These are phyloP conservation scores for Dromaius novaehollandiae DNA, from an alignment of 2,113 vertebrate species.

Conservation along the genomic window DNA sequence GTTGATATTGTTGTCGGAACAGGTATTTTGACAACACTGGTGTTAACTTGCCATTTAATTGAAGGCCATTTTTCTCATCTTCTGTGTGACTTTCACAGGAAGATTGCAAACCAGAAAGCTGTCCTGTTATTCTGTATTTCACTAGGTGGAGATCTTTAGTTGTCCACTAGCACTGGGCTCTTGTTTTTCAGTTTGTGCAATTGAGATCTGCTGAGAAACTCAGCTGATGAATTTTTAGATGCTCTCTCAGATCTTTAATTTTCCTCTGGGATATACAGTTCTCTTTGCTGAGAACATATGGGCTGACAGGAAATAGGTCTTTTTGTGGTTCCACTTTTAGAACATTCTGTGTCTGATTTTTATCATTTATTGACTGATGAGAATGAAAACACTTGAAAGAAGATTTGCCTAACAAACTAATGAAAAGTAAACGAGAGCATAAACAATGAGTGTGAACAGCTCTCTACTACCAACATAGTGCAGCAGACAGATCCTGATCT, in stretches of 20 bases:
- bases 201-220: not conserved
- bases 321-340: not conserved
- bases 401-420: conserved; percentile 2
- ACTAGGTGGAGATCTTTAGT: conserved; percentile 62
- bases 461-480: accelerated
- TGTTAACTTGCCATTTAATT: accelerated
- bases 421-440: not conserved
- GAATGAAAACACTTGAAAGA: not conserved
- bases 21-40: not conserved
- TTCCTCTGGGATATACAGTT: conserved; percentile 22
- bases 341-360: not conserved
- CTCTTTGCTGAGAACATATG: not conserved
- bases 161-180: not conserved
- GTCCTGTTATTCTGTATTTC: not conserved
- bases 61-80: not conserved
- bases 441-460: not conserved
- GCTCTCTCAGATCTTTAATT: conserved; percentile 9
- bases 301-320: conserved; percentile 23
- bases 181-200: not conserved
- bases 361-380: not conserved
- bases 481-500: accelerated
- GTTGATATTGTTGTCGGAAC: accelerated
- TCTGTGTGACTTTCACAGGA: not conserved
- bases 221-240: conserved; percentile 4
- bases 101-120: not conserved